Evolutionary conservation across 2,797 vertebrate genomes (phyloP), one percentile per base, ranked within the genome.

Genomic region (Propithecus deckenii): DNA sequence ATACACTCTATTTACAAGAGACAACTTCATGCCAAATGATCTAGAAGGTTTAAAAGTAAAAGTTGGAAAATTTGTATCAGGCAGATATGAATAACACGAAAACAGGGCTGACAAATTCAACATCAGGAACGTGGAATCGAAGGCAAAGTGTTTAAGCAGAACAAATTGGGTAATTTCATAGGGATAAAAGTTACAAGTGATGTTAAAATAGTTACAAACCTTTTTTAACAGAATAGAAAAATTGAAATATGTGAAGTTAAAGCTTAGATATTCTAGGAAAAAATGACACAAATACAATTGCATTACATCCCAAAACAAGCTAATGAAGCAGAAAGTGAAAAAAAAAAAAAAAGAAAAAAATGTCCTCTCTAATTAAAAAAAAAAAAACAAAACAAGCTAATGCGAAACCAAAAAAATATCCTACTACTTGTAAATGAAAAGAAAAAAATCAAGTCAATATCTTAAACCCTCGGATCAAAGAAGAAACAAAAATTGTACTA

Each of bases 11-110:
- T 35, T 95, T 95, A 78, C 48, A 61, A 89, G 71, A 89, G 63
- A 84, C 41, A 84, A n/a, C 74, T 88, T 93, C 43, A 79, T 76
- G 61, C 43, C n/a, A 28, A 38, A 57, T 35, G 52, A 84, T 48
- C 41, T 85, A 38, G 75, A 65, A 89, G 72, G 61, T 48, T 76
- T 87, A 57, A 78, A 89, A 79, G 71, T 76, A 72, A 81, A 76
- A 63, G 8, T 22, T 52, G 46, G 71, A 52, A 59, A 65, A 57
- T 12, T 79, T 59, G 0, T 71, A 22, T 72, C 69, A 83, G 94
- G 74, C 20, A 38, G 41, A 63, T 32, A 46, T 12, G 9, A 35
- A 41, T 63, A 83, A 41, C 13, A 17, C 2, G 43, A 69, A 46
- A 74, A 57, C 6, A 52, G 67, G 15, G 25, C 4, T 1, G 28